Conservation (phyloP, 2,888 invertebrate species). For the Agrotis clavis region DNA sequence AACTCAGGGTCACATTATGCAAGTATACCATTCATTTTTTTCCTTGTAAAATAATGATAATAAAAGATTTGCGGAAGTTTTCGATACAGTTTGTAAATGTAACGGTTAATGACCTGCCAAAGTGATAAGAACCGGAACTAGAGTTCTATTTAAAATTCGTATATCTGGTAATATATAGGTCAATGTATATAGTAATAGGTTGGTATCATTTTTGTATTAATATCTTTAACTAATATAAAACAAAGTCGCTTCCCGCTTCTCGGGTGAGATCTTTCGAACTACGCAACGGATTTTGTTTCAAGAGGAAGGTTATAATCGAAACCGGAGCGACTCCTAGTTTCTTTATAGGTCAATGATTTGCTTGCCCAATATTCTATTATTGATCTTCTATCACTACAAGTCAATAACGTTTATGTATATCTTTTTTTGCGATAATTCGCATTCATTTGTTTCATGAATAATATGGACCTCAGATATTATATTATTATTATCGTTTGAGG, state of each 20-base stretch:
- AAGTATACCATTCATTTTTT: neutral
- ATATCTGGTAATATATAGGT: neutral
- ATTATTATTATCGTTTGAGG: neutral
- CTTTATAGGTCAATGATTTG: no score
- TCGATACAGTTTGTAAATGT: neutral
- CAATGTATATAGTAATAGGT: no score
- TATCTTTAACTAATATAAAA: neutral
- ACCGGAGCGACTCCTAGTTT: no score
- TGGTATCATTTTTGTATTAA: no score
- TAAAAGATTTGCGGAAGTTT: conserved; percentile 3
- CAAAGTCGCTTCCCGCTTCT: neutral
- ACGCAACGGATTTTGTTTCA: no score
- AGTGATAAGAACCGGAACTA: conserved; percentile 11
- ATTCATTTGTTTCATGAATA: neutral
- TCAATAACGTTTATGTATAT: neutral
- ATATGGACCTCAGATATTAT: neutral
- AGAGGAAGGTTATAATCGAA: no score
- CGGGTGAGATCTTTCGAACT: no score
- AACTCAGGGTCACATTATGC: neutral
- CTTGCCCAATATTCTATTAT: no score
- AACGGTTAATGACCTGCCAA: conserved; percentile 4
- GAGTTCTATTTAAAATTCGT: neutral
- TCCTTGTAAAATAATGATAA: conserved; percentile 17
- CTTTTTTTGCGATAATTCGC: neutral
- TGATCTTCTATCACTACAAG: no score